A percentile compares a stretch with the other conserved stretches of the same genome.
Conservation (phyloP, 2,797 vertebrate species). For the Sciurus carolinensis region DNA sequence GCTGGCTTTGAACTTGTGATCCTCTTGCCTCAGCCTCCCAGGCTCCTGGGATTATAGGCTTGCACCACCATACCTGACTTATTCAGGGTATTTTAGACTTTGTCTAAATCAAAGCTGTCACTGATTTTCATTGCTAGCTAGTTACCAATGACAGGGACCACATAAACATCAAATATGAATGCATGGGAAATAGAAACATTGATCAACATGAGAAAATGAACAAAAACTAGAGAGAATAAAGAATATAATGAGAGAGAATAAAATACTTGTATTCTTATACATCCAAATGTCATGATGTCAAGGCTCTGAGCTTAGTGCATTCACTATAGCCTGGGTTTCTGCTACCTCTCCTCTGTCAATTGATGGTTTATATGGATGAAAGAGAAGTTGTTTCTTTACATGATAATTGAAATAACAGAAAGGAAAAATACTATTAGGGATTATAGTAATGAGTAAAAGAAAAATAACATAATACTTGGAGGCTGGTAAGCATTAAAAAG, state of each 20-base stretch:
- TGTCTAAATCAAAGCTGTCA: slow-evolving; percentile 42
- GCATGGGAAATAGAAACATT: neutral
- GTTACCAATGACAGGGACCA: slow-evolving; percentile 7
- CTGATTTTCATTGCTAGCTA: slow-evolving; percentile 28
- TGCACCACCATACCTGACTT: neutral
- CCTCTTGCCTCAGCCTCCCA: neutral
- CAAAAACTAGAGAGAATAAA: slow-evolving; percentile 38
- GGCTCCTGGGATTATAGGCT: neutral
- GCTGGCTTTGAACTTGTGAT: neutral
- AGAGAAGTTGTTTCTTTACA: slow-evolving; percentile 29
- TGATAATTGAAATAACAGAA: slow-evolving; percentile 55
- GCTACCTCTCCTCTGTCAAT: neutral
- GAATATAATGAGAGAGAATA: neutral
- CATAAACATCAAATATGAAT: slow-evolving; percentile 2
- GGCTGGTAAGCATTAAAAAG: slow-evolving; percentile 51
- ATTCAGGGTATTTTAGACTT: neutral
- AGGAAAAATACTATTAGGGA: slow-evolving; percentile 37
- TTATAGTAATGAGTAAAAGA: slow-evolving; percentile 50
- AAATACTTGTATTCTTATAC: slow-evolving; percentile 30
- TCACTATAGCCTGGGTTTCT: neutral
- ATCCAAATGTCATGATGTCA: slow-evolving; percentile 12
- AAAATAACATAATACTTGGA: slow-evolving; percentile 35
- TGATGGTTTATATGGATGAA: slow-evolving; percentile 28
- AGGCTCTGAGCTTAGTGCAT: slow-evolving; percentile 2
- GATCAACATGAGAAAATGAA: slow-evolving; percentile 44